Percentiles rank a stretch among this genome's conserved stretches.
Conservation (phyloP, 2,797 vertebrate genomes). For the Neopelma chrysocephalum region DNA sequence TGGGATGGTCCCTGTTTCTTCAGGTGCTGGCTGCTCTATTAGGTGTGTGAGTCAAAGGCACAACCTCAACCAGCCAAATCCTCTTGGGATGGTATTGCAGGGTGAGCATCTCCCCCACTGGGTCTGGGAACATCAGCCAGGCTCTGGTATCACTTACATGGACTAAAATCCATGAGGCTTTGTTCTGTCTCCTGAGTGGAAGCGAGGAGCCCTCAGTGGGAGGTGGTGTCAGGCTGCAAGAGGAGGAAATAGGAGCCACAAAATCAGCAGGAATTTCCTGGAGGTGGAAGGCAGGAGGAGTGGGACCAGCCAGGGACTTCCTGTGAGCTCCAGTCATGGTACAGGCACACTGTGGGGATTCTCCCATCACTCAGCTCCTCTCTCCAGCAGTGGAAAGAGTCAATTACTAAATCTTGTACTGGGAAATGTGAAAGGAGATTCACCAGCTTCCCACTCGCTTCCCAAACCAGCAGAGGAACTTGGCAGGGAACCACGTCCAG, state of each 20-base stretch:
- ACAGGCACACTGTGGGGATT: background rate
- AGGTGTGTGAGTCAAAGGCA: background rate
- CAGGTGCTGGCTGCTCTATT: fast-evolving
- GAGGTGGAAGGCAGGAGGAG: background rate
- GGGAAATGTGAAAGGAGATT: background rate
- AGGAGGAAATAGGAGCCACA: background rate
- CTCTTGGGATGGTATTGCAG: background rate
- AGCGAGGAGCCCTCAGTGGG: background rate
- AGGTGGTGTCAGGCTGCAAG: background rate
- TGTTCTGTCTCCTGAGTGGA: background rate
- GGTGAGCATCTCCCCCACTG: background rate
- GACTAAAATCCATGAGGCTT: background rate
- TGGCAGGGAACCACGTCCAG: background rate
- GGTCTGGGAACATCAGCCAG: background rate
- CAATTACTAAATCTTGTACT: background rate
- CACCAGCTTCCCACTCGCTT: background rate
- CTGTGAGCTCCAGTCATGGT: background rate
- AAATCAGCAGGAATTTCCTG: background rate
- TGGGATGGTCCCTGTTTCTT: background rate
- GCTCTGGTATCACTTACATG: background rate
- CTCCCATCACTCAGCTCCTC: background rate
- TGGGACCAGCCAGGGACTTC: background rate
- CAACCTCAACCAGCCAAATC: background rate
- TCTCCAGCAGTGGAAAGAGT: background rate
- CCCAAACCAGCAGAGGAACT: background rate